Conservation (phyloP, 2,113 vertebrate species). For the Crotalus helleri region DNA sequence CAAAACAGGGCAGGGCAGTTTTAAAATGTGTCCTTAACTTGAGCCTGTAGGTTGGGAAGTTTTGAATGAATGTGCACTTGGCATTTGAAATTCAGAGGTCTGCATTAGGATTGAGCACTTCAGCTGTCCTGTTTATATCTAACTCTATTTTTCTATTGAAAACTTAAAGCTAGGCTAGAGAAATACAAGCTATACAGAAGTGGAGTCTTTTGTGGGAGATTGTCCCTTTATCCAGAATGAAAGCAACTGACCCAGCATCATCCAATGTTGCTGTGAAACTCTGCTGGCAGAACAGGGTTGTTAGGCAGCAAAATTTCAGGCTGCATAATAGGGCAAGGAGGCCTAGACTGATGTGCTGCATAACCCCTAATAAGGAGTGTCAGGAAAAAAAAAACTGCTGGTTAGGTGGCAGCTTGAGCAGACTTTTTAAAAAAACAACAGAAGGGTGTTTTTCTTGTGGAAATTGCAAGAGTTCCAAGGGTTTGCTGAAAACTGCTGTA, state of each 20-base stretch:
- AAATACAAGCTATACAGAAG: not conserved
- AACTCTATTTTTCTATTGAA: not conserved
- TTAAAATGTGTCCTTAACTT: not conserved
- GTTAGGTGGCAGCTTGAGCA: not conserved
- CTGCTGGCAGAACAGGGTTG: not conserved
- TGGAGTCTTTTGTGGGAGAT: not conserved
- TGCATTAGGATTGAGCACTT: not conserved
- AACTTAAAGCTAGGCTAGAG: not conserved
- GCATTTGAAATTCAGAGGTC: not conserved
- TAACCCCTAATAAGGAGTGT: not conserved
- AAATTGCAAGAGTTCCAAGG: not conserved
- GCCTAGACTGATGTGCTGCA: not conserved
- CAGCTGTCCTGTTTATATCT: not conserved
- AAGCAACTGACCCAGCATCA: not conserved
- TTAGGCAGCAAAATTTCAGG: not conserved
- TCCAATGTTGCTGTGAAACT: not conserved
- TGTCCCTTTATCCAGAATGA: not conserved
- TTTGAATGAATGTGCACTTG: not conserved
- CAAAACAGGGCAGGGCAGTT: not conserved
- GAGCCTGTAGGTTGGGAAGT: not conserved
- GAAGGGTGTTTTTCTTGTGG: not conserved
- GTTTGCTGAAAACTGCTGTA: not conserved
- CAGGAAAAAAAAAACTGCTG: not conserved
- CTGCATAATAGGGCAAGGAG: not conserved
- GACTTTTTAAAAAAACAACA: not conserved